These are phyloP conservation scores for Synergus gifuensis DNA, from an alignment of 2,888 invertebrate genomes.

Conservation along the genomic window DNA sequence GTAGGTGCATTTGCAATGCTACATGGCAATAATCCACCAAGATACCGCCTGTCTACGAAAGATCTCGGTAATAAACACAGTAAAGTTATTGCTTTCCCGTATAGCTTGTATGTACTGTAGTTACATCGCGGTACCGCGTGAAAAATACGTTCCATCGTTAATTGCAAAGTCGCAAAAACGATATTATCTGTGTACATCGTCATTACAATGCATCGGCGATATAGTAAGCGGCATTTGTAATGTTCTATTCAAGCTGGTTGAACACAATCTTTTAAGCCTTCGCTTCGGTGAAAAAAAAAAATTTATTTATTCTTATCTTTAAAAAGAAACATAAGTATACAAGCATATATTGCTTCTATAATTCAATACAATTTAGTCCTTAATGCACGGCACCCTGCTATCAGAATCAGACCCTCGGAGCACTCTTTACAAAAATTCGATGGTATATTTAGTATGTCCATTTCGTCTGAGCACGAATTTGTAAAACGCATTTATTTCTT, in stretches of 20 bases:
- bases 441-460: background rate
- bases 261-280: background rate
- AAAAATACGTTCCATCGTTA: constrained; percentile 47
- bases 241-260: background rate
- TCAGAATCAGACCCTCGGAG: background rate
- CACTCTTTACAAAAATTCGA: constrained; percentile 11
- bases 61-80: constrained; percentile 51
- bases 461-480: background rate
- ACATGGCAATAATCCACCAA: constrained; percentile 38
- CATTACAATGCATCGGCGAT: constrained; percentile 45
- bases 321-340: background rate
- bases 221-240: constrained; percentile 42
- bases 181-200: constrained; percentile 36
- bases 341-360: background rate
- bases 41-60: constrained; percentile 49
- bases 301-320: background rate
- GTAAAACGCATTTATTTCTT: constrained; percentile 17
- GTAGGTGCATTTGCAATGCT: constrained; percentile 28
- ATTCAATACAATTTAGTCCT: constrained; percentile 1
- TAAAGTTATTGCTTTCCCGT: constrained; percentile 48
- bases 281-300: background rate
- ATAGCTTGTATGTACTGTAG: constrained; percentile 41
- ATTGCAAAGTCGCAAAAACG: constrained; percentile 52
- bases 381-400: constrained; percentile 6
- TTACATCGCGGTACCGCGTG: constrained; percentile 46